phyloP scores from a whole-genome alignment of 2,113 vertebrate genomes.

The Eupsittula cactorum region DNA sequence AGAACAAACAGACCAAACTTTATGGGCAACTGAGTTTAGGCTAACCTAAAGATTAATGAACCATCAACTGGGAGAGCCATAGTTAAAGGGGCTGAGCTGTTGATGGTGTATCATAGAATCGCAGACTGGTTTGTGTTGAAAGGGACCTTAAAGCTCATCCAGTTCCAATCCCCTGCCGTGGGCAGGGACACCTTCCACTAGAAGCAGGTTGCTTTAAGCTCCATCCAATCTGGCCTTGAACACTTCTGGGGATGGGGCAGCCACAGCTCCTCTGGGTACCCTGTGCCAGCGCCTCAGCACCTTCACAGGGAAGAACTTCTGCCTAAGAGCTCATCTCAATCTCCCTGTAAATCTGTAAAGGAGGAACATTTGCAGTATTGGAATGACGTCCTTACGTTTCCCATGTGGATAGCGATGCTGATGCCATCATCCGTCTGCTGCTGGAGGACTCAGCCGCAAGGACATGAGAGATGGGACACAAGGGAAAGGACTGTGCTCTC shows the following conservation, averaged over 20 bases:
- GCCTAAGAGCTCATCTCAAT: not conserved
- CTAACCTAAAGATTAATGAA: not conserved
- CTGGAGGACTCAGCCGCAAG: not conserved
- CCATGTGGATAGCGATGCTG: rapidly evolving
- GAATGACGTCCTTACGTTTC: not conserved
- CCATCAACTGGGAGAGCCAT: not conserved
- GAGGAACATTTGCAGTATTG: not conserved
- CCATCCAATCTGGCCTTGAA: not conserved
- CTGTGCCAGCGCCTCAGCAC: not conserved
- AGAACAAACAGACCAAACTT: not conserved
- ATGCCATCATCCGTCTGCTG: rapidly evolving
- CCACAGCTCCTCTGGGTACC: not conserved
- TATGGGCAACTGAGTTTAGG: not conserved
- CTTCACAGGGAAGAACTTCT: not conserved
- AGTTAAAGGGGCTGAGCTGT: not conserved
- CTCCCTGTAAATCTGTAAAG: not conserved
- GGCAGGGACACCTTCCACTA: not conserved
- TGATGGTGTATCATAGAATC: not conserved
- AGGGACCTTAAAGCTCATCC: not conserved
- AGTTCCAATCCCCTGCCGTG: not conserved
- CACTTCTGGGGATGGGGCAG: not conserved
- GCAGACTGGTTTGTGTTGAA: not conserved
- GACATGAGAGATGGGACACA: rapidly evolving
- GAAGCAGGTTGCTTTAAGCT: not conserved
- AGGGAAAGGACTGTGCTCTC: not conserved